Evolutionary conservation across 2,888 invertebrate species (phyloP).

Genomic region (Tanytarsus gracilentus): DNA sequence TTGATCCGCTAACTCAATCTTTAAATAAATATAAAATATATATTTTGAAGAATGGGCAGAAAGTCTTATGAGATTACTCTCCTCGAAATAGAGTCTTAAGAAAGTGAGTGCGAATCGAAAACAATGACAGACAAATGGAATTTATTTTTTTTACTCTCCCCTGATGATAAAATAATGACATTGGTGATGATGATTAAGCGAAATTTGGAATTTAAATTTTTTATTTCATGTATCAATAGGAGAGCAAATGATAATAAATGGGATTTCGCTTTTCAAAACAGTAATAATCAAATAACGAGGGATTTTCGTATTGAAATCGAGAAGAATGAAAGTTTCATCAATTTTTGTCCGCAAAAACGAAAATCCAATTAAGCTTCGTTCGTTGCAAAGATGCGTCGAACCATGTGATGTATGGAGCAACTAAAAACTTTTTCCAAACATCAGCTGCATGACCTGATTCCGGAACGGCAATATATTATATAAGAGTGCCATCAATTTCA

Average conservation of each 20-base stretch:
- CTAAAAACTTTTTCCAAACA: too few species aligned
- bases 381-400: neutral
- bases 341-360: neutral
- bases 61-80: conserved; percentile 22
- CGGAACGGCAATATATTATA: too few species aligned
- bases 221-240: too few species aligned
- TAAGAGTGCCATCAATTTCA: too few species aligned
- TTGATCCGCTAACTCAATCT: too few species aligned
- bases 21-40: too few species aligned
- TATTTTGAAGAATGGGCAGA: too few species aligned
- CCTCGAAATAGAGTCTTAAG: neutral
- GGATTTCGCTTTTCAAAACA: conserved; percentile 1
- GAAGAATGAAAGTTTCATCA: neutral
- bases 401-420: neutral
- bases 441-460: too few species aligned
- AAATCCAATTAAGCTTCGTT: neutral
- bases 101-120: neutral
- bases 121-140: conserved; percentile 13
- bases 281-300: neutral
- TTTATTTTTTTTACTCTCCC: neutral
- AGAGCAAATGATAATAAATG: neutral
- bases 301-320: neutral
- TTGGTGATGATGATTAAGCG: conserved; percentile 17
- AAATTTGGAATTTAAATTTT: too few species aligned
- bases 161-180: neutral